Evolutionary conservation across 1,140 invertebrate genomes (phyloP), one percentile per base, ranked within the genome.

Genomic region (Drosophila ohnishii): DNA sequence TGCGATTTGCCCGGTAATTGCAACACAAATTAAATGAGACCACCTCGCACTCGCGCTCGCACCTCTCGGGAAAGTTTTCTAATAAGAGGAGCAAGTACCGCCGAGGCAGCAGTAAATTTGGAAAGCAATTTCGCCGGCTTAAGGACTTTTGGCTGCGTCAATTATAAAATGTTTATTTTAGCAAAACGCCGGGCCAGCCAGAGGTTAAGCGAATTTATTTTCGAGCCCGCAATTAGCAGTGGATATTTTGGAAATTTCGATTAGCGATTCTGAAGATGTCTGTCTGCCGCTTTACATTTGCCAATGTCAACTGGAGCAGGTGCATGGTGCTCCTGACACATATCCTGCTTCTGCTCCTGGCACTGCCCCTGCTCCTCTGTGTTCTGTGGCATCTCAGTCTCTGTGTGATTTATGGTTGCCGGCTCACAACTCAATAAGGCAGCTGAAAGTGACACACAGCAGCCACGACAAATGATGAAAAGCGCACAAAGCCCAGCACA

Each of bases 341-440:
- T n/a, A 14, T 28, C 13, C 22, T 9, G 28, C 14, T 28, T 6
- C 22, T 9, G 34, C 34, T 45, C 44, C 19, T 45, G 13, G 22
- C 8, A 9, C 9, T 5, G 22, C 40, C 14, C 44, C 11, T 7
- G 16, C 16, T 19, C 28, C 9, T 32, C 28, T 50, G 28, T 50
- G 32, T 39, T 60, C 42, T 75, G 75, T 70, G 45, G 35, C 66
- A 60, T 34, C 51, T 58, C 57, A 60, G 62, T 47, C 39, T 59
- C 77, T 35, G 62, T 8, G 57, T 87, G 83, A 86, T 86, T 86
- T 87, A 87, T 86, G 83, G 47, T 19, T 58, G 61, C 28, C 45
- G 60, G 40, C 62, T 53, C 34, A 75, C 64, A 84, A 77, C 83
- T 83, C 76, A 88, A 87, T 88, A 83, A 58, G 79, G 35, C 71